These are phyloP conservation scores for Hexactinellida sp. DNA, from an alignment of 37 sponge, comb jelly and placozoan species.

Conservation along the genomic window DNA sequence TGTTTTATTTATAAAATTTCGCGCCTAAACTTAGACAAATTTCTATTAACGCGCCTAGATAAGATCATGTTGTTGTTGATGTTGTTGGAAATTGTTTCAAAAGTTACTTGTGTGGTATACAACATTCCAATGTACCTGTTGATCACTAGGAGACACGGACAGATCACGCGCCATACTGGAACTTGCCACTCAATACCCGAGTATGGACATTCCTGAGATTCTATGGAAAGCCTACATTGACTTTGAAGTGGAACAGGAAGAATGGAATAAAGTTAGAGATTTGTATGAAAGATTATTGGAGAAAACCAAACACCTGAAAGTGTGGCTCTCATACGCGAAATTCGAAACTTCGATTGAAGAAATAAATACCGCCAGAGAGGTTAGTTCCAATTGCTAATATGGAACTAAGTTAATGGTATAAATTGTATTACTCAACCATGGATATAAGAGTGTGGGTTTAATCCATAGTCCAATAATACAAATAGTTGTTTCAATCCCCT, in stretches of 20 bases:
- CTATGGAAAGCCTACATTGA: conserved; percentile 98
- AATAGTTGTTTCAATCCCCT: no score
- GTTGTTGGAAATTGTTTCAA: no score
- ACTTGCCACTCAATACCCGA: conserved; percentile 76
- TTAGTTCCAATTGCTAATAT: no score
- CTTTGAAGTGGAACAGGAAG: conserved; percentile 84
- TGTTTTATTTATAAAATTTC: no score
- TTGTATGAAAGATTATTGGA: conserved; percentile 77
- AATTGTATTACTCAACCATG: no score
- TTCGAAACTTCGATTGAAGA: conserved; percentile 55
- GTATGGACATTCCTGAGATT: conserved; percentile 94
- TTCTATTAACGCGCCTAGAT: no score
- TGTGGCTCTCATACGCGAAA: conserved; percentile 87
- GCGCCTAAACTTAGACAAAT: no score
- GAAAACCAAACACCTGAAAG: conserved; percentile 87
- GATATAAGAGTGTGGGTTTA: not conserved
- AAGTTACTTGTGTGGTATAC: no score
- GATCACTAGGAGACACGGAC: conserved; percentile 50
- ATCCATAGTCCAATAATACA: conserved; percentile 4
- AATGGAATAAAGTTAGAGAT: conserved; percentile 43
- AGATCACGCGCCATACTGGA: conserved; percentile 83
- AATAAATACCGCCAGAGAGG: conserved; percentile 5
- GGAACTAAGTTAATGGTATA: no score
- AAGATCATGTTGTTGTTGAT: no score
- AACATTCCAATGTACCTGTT: not conserved